Base-by-base conservation (phyloP, 2,797 vertebrate species). In the Falco naumanni region DNA sequence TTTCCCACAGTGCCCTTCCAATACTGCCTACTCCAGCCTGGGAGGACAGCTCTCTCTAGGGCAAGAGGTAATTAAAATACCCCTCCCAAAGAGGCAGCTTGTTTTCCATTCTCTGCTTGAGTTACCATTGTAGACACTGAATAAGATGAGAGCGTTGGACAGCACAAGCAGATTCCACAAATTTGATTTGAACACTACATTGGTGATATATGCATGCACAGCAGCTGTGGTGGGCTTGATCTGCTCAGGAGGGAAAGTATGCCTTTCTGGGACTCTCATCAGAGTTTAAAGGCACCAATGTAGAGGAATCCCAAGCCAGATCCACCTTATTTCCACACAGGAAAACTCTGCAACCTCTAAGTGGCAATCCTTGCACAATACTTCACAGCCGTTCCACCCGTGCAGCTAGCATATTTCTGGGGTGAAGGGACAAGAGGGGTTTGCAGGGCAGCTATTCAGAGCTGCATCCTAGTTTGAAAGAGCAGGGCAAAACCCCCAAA, bases 31-130 rank as follows among this genome's bases (percentile, higher is more conserved):
- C 68, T 80, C 83, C 81, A 85, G 92, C 85, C 74, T 90, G 68
- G 64, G 68, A 94, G 72, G 63, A 95, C 69, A 93, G 47, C 26
- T 93, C 74, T 95, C 82, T 96, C 64, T 37, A 88, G 72, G 51
- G 72, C 11, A 41, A 81, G 78, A 91, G 39, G 76, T 66, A 90
- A 94, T 91, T 85, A 95, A 92, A 95, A 80, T 72, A 57, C 81
- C 61, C 17, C 33, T 92, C 47, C 53, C 54, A 83, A 88, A 96
- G 92, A 81, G 71, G 75, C 0, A 1, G 37, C 22, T 89, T 83
- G 16, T 85, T 94, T 97, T 82, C 76, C 66, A 51, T 24, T 57
- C 79, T 77, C 47, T 43, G 37, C 53, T 65, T 78, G 74, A 76
- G 33, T 45, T 87, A 69, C 53, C 59, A 28, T 19, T 1, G 0